Percentiles rank a stretch among this genome's conserved stretches.
These are phyloP conservation scores for Anoncus sp. DNA, from an alignment of 2,888 invertebrate species.

Conservation along the genomic window DNA sequence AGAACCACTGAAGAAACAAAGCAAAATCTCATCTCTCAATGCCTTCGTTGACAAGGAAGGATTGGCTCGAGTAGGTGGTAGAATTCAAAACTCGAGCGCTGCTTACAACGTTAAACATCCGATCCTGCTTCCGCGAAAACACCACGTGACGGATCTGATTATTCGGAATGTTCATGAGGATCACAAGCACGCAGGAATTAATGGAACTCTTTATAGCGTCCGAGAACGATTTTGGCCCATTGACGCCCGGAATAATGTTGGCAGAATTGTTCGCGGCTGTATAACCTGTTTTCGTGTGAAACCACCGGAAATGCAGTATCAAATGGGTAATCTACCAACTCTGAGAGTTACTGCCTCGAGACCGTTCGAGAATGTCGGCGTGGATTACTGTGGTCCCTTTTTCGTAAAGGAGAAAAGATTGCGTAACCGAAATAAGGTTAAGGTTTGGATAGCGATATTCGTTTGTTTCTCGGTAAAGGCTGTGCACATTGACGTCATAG, in stretches of 20 bases:
- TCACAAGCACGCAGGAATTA: neutral
- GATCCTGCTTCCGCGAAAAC: neutral
- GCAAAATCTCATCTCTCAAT: neutral
- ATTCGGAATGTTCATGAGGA: neutral
- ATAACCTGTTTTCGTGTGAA: neutral
- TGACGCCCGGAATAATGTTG: neutral
- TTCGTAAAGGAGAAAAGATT: conserved; percentile 45
- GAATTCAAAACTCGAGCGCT: conserved; percentile 11
- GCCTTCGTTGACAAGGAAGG: neutral
- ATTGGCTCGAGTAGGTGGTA: conserved; percentile 16
- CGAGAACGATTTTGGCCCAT: neutral
- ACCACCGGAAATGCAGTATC: neutral
- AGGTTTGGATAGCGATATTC: conserved; percentile 66
- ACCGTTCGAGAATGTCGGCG: conserved; percentile 64
- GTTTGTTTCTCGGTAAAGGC: conserved; percentile 67
- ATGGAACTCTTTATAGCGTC: neutral
- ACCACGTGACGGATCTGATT: neutral
- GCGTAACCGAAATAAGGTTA: conserved; percentile 34
- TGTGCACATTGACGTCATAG: conserved; percentile 65
- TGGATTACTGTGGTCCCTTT: conserved; percentile 22
- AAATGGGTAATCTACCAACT: conserved; percentile 59
- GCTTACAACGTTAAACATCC: neutral
- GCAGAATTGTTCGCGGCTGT: neutral
- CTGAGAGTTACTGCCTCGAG: conserved; percentile 55
- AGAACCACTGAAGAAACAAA: neutral